Evolutionary conservation across 1,140 invertebrate species (phyloP), one percentile per base, ranked within the genome.

Genomic region (Daktulosphaira vitifoliae): DNA sequence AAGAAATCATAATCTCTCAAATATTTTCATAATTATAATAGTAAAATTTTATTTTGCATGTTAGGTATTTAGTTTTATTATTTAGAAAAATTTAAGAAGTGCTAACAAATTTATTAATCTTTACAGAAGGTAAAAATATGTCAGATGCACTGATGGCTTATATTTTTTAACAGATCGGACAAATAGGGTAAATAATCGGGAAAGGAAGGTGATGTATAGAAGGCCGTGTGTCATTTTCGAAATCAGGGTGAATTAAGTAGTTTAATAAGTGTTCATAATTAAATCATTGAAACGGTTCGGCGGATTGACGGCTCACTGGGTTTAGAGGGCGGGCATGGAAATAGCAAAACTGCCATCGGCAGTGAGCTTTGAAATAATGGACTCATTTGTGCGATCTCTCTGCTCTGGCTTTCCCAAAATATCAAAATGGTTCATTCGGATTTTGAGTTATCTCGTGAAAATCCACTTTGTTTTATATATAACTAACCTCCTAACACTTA

Each of bases 251-350:
- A 29, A 44, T 59, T 59, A 59, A 59, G 54, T 59, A 46, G 39
- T 59, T 46, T 59, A 59, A 59, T 59, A 59, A 59, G 54, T 59
- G 42, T 59, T 46, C 42, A 46, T 59, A 59, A 59, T 59, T 59
- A 59, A 59, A 59, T 59, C 54, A 29, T 59, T 29, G 54, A 18
- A 46, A 59, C 39, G 54, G 54, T 44, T 59, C 54, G 54, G 23
- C 15, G 54, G 39, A 44, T 23, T 16, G 29, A 33, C 29, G 29
- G 29, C 29, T 9, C n/a, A n/a, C n/a, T n/a, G n/a, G n/a, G n/a
- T n/a, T n/a, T n/a, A 20, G 52, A 20, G 20, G 6, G 22, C 18
- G 15, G 53, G 13, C 23, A 13, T 9, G 54, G 16, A 59, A 59
- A 59, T 44, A 11, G 25, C 42, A 39, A 23, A 33, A 33, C 56